phyloP scores from a whole-genome alignment of 2,797 vertebrate genomes.

The Phalloptychus januarius region DNA sequence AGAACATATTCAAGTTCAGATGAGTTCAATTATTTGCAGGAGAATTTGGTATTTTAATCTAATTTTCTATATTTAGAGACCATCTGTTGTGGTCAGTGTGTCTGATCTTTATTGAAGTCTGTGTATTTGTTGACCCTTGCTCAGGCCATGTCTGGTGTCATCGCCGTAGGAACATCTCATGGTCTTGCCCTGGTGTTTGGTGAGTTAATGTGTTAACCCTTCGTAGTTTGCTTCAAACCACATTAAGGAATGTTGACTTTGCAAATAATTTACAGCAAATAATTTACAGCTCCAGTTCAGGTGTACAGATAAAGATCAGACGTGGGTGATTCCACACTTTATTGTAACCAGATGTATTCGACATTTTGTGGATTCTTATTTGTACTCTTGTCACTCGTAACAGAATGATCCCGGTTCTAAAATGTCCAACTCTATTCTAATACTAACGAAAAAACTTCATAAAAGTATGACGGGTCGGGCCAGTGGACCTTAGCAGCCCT shows the following conservation, averaged over 20 bases:
- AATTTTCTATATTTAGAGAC: background rate
- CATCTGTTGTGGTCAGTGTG: background rate
- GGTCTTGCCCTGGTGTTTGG: constrained; percentile 95
- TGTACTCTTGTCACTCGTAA: background rate
- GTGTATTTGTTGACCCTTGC: background rate
- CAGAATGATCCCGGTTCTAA: background rate
- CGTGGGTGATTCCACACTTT: background rate
- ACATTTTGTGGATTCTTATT: background rate
- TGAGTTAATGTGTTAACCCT: constrained; percentile 71
- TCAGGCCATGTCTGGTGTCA: constrained; percentile 91
- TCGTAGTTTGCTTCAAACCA: background rate
- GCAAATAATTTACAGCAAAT: background rate
- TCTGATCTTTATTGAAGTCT: background rate
- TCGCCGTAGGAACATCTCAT: constrained; percentile 96
- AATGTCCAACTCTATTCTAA: background rate
- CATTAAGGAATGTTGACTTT: background rate
- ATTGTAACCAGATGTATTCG: background rate
- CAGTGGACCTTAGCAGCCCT: background rate
- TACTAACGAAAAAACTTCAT: too few species aligned
- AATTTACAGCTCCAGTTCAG: background rate
- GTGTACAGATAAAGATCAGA: background rate
- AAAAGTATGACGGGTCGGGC: too few species aligned
- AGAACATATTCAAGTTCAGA: background rate
- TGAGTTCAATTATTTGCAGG: background rate
- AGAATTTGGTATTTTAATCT: background rate